Base-by-base conservation (phyloP, 2,888 invertebrate species). In the Caenorhabditis macrosperma region DNA sequence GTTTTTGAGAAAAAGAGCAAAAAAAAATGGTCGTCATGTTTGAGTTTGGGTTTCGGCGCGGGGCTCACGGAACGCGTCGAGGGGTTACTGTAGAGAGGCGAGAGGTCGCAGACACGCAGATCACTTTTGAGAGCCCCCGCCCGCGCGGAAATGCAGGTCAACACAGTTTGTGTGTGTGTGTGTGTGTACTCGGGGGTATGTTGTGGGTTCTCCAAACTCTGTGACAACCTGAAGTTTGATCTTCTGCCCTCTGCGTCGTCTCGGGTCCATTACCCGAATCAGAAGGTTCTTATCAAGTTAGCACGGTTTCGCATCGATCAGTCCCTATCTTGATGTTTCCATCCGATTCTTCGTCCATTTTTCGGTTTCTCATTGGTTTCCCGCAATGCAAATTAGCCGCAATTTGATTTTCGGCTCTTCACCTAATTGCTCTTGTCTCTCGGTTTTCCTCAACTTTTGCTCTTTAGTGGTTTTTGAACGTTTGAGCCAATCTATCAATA, bases 401-500 rank as follows among this genome's bases (percentile, higher is more conserved):
- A 12, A 7, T 3, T 38, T 38, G 38, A 38, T 38, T 15, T 38
- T 38, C 15, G 9, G 44, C n/a, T 44, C 44, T 17, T 2, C 20
- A 9, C 17, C 15, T 38, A 38, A 33, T 33, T 10, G 33, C 33
- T 10, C 5, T 33, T 33, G 6, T 10, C 6, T 33, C 33, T 33
- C 33, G 10, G 10, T 33, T 33, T 33, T 33, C 33, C 10, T 10
- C 33, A 57, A 38, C 35, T 20, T 41, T 48, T 48, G 3, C 17
- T n/a, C 33, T n/a, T n/a, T n/a, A 6, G 52, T 71, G 63, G 57
- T 55, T 63, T 57, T 63, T 48, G 55, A 38, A 54, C 69, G 50
- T 44, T 33, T 71, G 55, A 63, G 55, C 72, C 54, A 33, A 33
- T 61, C 54, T 72, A 72, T 72, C 72, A 72, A 72, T 63, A 72